Evolutionary conservation across 2,113 vertebrate genomes (phyloP).

Genomic region (Phodopus roborovskii): DNA sequence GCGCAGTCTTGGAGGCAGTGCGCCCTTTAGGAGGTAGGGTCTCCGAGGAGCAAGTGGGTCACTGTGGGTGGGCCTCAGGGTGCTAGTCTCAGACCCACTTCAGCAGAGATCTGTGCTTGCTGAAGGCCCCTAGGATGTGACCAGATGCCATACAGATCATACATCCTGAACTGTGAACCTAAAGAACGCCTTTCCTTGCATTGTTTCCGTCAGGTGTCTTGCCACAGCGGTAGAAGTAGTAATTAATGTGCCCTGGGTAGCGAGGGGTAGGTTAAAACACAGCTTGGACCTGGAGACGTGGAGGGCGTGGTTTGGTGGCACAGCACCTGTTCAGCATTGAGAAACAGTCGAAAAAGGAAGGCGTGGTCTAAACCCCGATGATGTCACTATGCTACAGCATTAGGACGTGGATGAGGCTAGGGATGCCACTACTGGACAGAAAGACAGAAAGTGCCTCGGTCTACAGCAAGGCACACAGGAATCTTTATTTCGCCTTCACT

Average conservation of each 20-base stretch:
- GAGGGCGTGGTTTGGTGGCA: not conserved
- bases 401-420: too few relatives aligned
- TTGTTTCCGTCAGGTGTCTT: not conserved
- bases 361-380: not conserved
- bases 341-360: not conserved
- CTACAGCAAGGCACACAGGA: not conserved
- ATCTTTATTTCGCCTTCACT: not conserved
- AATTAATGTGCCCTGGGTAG: not conserved
- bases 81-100: not conserved
- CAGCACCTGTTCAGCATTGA: not conserved
- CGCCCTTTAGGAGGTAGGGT: not conserved
- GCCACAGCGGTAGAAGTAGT: too few relatives aligned
- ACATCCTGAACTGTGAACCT: not conserved
- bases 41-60: not conserved
- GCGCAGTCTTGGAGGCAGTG: not conserved
- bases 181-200: not conserved
- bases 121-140: not conserved
- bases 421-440: not conserved
- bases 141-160: not conserved
- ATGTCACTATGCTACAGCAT: not conserved
- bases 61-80: too few relatives aligned
- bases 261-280: not conserved
- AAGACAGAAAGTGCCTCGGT: not conserved
- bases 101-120: not conserved
- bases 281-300: not conserved